A percentile compares a stretch with the other conserved stretches of the same genome.
Evolutionary conservation across 1,140 invertebrate genomes (phyloP).

Genomic region (Vanessa tameamea): DNA sequence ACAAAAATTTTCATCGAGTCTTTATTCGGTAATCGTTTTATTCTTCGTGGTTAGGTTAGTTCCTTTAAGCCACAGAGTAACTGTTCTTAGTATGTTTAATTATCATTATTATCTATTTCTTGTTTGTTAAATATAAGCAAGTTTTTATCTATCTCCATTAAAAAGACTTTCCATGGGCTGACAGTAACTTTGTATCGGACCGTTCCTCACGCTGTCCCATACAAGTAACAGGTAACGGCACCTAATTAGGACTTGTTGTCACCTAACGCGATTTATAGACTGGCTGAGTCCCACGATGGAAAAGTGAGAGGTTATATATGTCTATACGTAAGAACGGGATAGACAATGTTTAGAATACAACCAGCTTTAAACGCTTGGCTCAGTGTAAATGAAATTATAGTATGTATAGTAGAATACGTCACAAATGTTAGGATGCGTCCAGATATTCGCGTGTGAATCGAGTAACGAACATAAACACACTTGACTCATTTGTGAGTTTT

Average conservation of each 20-base stretch:
- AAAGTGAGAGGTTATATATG: conserved; percentile 22
- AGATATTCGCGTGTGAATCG: too few species aligned
- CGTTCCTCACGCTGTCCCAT: conserved; percentile 33
- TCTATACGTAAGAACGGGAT: conserved; percentile 5
- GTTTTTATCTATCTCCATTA: background rate
- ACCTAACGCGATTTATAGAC: conserved; percentile 39
- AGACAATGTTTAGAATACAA: background rate
- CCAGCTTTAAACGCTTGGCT: background rate
- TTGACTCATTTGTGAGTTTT: too few species aligned
- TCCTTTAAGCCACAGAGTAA: too few species aligned
- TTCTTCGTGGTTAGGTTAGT: too few species aligned
- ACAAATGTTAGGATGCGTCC: too few species aligned
- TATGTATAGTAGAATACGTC: too few species aligned
- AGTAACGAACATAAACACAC: too few species aligned
- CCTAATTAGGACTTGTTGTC: conserved; percentile 48
- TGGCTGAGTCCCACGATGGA: conserved; percentile 29
- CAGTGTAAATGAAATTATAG: too few species aligned
- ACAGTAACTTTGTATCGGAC: conserved; percentile 27
- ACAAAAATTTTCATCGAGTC: too few species aligned
- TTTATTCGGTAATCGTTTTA: too few species aligned
- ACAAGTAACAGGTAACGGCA: conserved; percentile 34
- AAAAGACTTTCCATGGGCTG: conserved; percentile 1
- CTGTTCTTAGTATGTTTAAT: too few species aligned
- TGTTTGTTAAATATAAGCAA: background rate
- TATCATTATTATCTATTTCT: background rate